Evolutionary conservation across 2,888 invertebrate genomes (phyloP).

Genomic region (Drosophila monieri): DNA sequence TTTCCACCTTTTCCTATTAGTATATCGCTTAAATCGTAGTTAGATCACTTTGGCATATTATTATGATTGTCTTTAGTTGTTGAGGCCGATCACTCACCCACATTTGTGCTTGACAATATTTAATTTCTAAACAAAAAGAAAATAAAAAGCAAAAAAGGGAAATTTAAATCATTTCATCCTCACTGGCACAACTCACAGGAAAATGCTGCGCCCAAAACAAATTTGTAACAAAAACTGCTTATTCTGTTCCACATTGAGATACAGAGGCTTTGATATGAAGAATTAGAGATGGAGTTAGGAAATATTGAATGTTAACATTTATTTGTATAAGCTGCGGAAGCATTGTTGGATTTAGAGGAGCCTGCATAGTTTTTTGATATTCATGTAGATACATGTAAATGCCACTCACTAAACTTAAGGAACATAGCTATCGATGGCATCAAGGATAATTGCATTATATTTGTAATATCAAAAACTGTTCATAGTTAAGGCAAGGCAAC

Average conservation of each 20-base stretch:
- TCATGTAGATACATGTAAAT: conserved; percentile 59
- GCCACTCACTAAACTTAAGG: conserved; percentile 46
- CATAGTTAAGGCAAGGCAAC: conserved; percentile 71
- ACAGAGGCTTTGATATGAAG: conserved; percentile 36
- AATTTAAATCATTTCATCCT: conserved; percentile 33
- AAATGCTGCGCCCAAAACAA: conserved; percentile 40
- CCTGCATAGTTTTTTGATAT: conserved; percentile 61
- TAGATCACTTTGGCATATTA: conserved; percentile 26
- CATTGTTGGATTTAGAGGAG: conserved; percentile 48
- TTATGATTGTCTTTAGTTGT: conserved; percentile 15
- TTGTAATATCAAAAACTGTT: conserved; percentile 74
- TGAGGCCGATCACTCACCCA: conserved; percentile 28
- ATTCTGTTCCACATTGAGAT: conserved; percentile 46
- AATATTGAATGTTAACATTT: conserved; percentile 64
- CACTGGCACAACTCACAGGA: conserved; percentile 28
- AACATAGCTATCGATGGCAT: conserved; percentile 37
- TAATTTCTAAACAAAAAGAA: conserved; percentile 68
- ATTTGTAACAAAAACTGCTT: conserved; percentile 39
- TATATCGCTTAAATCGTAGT: conserved; percentile 15
- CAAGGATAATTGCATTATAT: conserved; percentile 50
- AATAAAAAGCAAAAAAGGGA: conserved; percentile 2
- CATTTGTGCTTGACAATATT: conserved; percentile 83
- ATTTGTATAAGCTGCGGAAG: conserved; percentile 53
- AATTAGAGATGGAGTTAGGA: conserved; percentile 14
- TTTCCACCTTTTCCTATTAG: conserved; percentile 9